Evolutionary conservation across 2,797 vertebrate species (phyloP).

Genomic region (Chelonia mydas): DNA sequence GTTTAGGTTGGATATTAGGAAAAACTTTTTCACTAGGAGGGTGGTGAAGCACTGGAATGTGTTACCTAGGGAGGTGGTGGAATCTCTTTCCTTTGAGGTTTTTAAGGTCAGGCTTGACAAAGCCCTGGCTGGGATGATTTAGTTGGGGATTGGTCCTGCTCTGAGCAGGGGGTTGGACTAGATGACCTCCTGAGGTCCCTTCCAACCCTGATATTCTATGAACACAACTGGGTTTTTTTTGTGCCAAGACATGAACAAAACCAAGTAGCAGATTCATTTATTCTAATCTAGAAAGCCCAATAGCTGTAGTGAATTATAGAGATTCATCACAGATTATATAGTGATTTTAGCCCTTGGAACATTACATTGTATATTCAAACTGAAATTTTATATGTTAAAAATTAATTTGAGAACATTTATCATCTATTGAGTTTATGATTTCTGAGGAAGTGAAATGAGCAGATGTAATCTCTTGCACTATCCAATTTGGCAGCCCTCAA

Average conservation of each 20-base stretch:
- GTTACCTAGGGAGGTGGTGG: too few species aligned
- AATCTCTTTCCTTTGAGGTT: too few species aligned
- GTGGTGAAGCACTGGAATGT: too few species aligned
- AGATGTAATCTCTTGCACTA: not conserved
- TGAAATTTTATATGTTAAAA: not conserved
- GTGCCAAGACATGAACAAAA: not conserved
- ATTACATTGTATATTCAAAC: not conserved
- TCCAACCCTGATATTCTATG: too few species aligned
- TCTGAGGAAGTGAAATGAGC: not conserved
- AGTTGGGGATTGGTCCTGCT: too few species aligned
- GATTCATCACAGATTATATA: not conserved
- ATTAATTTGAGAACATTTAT: not conserved
- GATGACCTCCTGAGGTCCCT: too few species aligned
- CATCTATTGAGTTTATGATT: not conserved
- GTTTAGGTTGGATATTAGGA: too few species aligned
- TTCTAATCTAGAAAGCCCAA: not conserved
- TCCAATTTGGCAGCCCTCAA: not conserved
- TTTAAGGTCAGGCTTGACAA: too few species aligned
- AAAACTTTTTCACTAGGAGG: too few species aligned
- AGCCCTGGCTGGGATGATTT: too few species aligned
- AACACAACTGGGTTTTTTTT: not conserved
- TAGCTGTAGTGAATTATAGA: fast-evolving
- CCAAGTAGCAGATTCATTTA: not conserved
- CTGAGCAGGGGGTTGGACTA: too few species aligned
- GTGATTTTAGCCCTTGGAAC: not conserved